A percentile compares a stretch with the other conserved stretches of the same genome.
phyloP scores from a whole-genome alignment of 1,140 invertebrate species.

The Drosophila kanapiae region DNA sequence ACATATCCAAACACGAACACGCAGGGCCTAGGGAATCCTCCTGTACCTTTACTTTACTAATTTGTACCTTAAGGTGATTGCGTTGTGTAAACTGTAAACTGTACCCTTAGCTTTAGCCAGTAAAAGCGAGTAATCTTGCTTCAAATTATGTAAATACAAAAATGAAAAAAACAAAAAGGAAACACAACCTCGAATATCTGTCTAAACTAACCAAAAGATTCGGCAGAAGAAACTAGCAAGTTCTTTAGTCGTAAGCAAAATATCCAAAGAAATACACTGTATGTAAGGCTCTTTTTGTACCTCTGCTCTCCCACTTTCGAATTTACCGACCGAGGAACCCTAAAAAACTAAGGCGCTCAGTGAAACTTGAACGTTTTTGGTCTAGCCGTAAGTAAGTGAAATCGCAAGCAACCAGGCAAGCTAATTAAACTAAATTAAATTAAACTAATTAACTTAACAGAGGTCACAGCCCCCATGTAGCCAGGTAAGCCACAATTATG shows the following conservation, averaged over 20 bases:
- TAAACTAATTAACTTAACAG: constrained; percentile 31
- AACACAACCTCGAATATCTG: constrained; percentile 21
- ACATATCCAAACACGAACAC: constrained; percentile 35
- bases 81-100: constrained; percentile 39
- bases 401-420: constrained; percentile 12
- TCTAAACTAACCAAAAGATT: constrained; percentile 11
- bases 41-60: constrained; percentile 52
- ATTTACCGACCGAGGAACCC: constrained; percentile 63
- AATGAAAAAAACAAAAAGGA: constrained; percentile 5
- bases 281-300: constrained; percentile 75
- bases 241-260: constrained; percentile 38
- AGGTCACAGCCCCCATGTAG: constrained; percentile 30
- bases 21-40: constrained; percentile 32
- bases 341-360: constrained; percentile 53
- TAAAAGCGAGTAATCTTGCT: constrained; percentile 34
- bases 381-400: constrained; percentile 43
- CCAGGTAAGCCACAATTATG: constrained; percentile 63
- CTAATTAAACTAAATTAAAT: constrained; percentile 21
- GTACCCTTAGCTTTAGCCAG: constrained; percentile 15
- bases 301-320: constrained; percentile 81
- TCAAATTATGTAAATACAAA: constrained; percentile 47
- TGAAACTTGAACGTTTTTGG: constrained; percentile 63
- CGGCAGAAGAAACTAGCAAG: constrained; percentile 33
- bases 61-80: constrained; percentile 55
- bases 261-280: constrained; percentile 28